These are phyloP conservation scores for Paralvinella palmiformis DNA, from an alignment of 1,140 invertebrate species.

Conservation along the genomic window DNA sequence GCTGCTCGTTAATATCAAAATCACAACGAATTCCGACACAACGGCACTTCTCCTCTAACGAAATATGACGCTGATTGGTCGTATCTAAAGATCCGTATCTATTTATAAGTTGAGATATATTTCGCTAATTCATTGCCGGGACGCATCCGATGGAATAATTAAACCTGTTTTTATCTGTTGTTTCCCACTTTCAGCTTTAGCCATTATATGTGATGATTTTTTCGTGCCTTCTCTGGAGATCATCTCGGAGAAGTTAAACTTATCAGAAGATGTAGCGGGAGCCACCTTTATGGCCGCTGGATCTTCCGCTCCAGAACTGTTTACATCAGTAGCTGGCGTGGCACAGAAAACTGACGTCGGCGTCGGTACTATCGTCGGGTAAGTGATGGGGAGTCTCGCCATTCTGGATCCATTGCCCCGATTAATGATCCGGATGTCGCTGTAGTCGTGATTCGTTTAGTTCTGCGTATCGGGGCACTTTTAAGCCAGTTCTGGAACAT, in stretches of 20 bases:
- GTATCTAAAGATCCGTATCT: not conserved
- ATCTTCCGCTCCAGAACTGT: slow-evolving; percentile 77
- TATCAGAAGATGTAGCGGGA: slow-evolving; percentile 67
- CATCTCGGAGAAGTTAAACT: slow-evolving; percentile 44
- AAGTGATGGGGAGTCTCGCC: slow-evolving; percentile 39
- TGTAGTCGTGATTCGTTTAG: too few species aligned
- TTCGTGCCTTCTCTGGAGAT: slow-evolving; percentile 20
- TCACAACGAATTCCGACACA: not conserved
- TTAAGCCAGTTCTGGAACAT: not conserved
- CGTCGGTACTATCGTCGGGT: slow-evolving; percentile 69
- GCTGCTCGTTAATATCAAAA: too few species aligned
- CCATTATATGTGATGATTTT: slow-evolving; percentile 19
- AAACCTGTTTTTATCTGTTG: not conserved
- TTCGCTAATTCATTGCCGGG: not conserved
- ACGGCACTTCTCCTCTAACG: not conserved
- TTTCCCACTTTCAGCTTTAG: slow-evolving; percentile 10
- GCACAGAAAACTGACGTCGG: slow-evolving; percentile 54
- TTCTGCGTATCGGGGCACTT: not conserved
- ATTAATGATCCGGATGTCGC: too few species aligned
- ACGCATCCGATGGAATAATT: not conserved
- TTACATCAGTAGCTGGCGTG: slow-evolving; percentile 72
- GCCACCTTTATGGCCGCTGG: slow-evolving; percentile 83
- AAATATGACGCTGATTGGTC: not conserved
- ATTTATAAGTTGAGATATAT: not conserved
- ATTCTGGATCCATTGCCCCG: not conserved